Conservation (phyloP, 2,113 vertebrate species). For the Mormyrus lacerda region DNA sequence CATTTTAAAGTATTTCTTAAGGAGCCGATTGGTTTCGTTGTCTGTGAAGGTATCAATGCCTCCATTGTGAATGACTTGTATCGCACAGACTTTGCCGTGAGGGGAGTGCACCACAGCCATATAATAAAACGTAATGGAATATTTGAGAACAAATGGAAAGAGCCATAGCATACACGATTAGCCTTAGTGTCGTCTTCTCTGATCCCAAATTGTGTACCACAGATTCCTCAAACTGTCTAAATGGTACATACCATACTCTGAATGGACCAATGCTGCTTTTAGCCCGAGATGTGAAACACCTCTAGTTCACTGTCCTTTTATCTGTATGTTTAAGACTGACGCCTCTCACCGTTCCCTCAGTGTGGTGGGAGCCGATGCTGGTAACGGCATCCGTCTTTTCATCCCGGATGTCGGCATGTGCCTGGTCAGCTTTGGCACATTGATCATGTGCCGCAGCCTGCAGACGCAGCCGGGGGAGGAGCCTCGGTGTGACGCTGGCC, state of each 20-base stretch:
- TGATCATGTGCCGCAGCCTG: constrained; percentile 86
- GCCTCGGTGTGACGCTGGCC: constrained; percentile 77
- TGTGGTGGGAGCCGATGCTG: constrained; percentile 83
- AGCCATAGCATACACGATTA: neutral
- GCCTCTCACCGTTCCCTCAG: constrained; percentile 49
- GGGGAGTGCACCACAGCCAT: neutral
- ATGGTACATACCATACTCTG: neutral
- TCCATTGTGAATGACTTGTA: neutral
- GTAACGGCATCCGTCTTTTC: constrained; percentile 90
- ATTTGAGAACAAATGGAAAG: neutral
- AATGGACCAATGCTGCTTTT: neutral
- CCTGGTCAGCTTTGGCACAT: constrained; percentile 74
- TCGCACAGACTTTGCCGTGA: too few relatives aligned
- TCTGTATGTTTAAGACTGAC: neutral
- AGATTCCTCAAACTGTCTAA: neutral
- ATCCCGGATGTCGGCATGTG: constrained; percentile 95
- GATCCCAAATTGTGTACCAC: neutral
- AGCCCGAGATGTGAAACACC: neutral
- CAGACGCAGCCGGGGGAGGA: constrained; percentile 64
- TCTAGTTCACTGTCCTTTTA: neutral
- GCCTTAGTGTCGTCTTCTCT: neutral
- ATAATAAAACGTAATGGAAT: neutral
- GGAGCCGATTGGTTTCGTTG: neutral
- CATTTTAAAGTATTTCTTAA: neutral
- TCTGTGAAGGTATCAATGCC: neutral